phyloP scores from a whole-genome alignment of 1,140 invertebrate genomes.

The Bombyx mandarina region DNA sequence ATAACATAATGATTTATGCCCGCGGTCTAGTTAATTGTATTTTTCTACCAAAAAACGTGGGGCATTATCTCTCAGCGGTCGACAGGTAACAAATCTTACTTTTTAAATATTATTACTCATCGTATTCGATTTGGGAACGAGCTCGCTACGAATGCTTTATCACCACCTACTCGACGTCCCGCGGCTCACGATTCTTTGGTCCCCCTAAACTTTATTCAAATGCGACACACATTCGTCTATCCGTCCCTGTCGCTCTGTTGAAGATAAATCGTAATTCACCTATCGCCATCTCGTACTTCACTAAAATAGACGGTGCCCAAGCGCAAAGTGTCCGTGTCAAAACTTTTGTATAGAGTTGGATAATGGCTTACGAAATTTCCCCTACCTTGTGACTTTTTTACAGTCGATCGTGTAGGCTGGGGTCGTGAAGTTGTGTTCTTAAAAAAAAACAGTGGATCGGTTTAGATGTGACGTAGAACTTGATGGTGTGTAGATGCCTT shows the following conservation, averaged over 20 bases:
- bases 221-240: slow-evolving; percentile 54
- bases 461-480: slow-evolving; percentile 31
- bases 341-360: slow-evolving; percentile 61
- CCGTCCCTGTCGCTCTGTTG: slow-evolving; percentile 42
- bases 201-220: slow-evolving; percentile 67
- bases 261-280: slow-evolving; percentile 31
- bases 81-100: slow-evolving; percentile 69
- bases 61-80: slow-evolving; percentile 53
- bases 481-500: slow-evolving; percentile 44
- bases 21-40: slow-evolving; percentile 59
- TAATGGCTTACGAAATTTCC: slow-evolving; percentile 70
- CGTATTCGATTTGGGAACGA: slow-evolving; percentile 66
- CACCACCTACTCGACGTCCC: slow-evolving; percentile 67
- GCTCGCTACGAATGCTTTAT: slow-evolving; percentile 63
- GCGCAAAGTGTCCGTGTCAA: slow-evolving; percentile 68
- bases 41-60: slow-evolving; percentile 53
- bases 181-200: slow-evolving; percentile 55
- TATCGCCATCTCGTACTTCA: slow-evolving; percentile 55
- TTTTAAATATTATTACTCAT: slow-evolving; percentile 71
- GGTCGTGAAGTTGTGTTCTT: slow-evolving; percentile 60
- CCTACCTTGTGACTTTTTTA: slow-evolving; percentile 65
- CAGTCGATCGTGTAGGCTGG: slow-evolving; percentile 58
- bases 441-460: slow-evolving; percentile 42
- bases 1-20: slow-evolving; percentile 54
- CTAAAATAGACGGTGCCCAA: slow-evolving; percentile 70